A percentile compares a stretch with the other conserved stretches of the same genome.
These are phyloP conservation scores for Lottia gigantea DNA, from an alignment of 2,888 invertebrate species.

Conservation along the genomic window DNA sequence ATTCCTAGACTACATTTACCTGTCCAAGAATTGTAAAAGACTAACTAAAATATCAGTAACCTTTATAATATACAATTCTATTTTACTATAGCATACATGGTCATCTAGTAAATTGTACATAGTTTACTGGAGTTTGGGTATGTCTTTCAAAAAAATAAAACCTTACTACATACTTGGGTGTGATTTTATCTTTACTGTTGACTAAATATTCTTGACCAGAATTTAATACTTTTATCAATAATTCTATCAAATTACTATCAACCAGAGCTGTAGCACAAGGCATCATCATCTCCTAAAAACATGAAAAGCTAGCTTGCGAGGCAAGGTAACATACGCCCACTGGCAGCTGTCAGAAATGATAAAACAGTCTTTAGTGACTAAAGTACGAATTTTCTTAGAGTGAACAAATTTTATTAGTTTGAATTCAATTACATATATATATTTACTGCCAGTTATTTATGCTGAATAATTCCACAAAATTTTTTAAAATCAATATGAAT, in stretches of 20 bases:
- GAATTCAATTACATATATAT: too few relatives aligned
- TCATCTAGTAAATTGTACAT: conserved; percentile 4
- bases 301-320: too few relatives aligned
- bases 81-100: conserved; percentile 10
- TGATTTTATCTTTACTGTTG: conserved; percentile 52
- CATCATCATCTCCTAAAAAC: conserved; percentile 77
- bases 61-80: neutral
- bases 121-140: neutral
- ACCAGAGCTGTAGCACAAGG: conserved; percentile 75
- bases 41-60: neutral
- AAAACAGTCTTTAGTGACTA: too few relatives aligned
- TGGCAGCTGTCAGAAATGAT: too few relatives aligned
- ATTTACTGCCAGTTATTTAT: too few relatives aligned
- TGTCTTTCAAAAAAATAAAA: neutral
- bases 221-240: conserved; percentile 65
- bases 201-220: conserved; percentile 62
- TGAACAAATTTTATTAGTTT: too few relatives aligned
- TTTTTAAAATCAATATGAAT: too few relatives aligned
- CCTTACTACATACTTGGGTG: conserved; percentile 60
- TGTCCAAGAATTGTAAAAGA: neutral
- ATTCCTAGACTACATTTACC: neutral
- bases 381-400: too few relatives aligned
- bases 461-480: too few relatives aligned
- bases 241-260: conserved; percentile 61
- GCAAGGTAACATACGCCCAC: too few relatives aligned